Percentiles rank a stretch among this genome's conserved stretches.
phyloP scores from a whole-genome alignment of 2,888 invertebrate genomes.

The Trisateles emortualis region DNA sequence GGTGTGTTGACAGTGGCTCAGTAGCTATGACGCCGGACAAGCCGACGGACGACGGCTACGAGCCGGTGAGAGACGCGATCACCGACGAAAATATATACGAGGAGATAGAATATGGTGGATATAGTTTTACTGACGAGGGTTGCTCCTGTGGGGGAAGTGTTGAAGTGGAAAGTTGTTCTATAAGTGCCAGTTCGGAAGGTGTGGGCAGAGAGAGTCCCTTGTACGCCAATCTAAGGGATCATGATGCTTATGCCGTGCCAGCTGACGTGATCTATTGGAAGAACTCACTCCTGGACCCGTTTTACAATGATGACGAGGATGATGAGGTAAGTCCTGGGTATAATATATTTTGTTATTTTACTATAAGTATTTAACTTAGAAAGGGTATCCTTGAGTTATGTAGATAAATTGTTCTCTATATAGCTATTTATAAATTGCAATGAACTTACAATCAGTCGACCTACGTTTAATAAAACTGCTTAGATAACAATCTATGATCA shows the following conservation, averaged over 20 bases:
- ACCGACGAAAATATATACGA: conserved; percentile 83
- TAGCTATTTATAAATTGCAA: neutral
- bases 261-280: conserved; percentile 86
- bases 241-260: conserved; percentile 80
- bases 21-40: conserved; percentile 80
- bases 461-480: no score
- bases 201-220: conserved; percentile 78
- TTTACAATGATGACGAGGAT: conserved; percentile 85
- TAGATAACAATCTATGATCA: no score
- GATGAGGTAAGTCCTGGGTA: conserved; percentile 76
- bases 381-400: conserved; percentile 29
- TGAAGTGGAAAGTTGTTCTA: conserved; percentile 79
- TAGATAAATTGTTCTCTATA: conserved; percentile 1
- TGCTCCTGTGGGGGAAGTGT: conserved; percentile 82
- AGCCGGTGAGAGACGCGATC: conserved; percentile 78
- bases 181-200: conserved; percentile 80
- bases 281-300: conserved; percentile 79
- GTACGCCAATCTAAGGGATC: conserved; percentile 80
- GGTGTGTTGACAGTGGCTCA: conserved; percentile 68
- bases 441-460: no score
- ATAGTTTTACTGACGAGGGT: conserved; percentile 78
- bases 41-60: conserved; percentile 80
- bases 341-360: neutral
- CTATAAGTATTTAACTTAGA: conserved; percentile 7
- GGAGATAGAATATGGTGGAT: conserved; percentile 78